Evolutionary conservation across 2,888 invertebrate genomes (phyloP).

Genomic region (Pediacus dermestoides): DNA sequence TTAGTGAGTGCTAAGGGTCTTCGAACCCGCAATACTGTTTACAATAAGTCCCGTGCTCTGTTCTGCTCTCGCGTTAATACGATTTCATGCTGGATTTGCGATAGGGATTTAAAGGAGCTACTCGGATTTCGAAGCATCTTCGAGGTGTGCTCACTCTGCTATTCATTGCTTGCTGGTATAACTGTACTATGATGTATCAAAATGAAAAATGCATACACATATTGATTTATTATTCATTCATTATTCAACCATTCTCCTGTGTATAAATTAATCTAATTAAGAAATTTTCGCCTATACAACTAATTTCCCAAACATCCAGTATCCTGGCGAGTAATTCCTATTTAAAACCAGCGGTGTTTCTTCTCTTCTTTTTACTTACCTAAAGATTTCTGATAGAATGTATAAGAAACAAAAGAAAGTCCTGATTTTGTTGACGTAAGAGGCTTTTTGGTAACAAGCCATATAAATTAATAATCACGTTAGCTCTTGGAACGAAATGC

Average conservation of each 20-base stretch:
- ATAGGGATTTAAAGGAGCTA: conserved; percentile 57
- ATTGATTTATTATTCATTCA: too few species aligned
- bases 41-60: conserved; percentile 48
- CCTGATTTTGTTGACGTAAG: conserved; percentile 35
- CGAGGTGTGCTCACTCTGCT: neutral
- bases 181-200: too few species aligned
- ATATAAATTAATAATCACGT: conserved; percentile 44
- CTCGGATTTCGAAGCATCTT: conserved; percentile 32
- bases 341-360: too few species aligned
- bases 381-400: neutral
- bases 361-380: conserved; percentile 1
- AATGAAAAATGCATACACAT: too few species aligned
- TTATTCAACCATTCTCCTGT: too few species aligned
- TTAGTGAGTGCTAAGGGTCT: conserved; percentile 49
- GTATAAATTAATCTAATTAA: too few species aligned
- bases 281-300: too few species aligned
- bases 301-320: too few species aligned
- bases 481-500: conserved; percentile 31
- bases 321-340: too few species aligned
- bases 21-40: conserved; percentile 52
- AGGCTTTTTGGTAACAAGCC: conserved; percentile 45
- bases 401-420: conserved; percentile 38
- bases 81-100: conserved; percentile 67
- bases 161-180: too few species aligned
- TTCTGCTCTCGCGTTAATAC: conserved; percentile 55